Conservation (phyloP, 2,888 invertebrate species). For the Escarpia spicata region DNA sequence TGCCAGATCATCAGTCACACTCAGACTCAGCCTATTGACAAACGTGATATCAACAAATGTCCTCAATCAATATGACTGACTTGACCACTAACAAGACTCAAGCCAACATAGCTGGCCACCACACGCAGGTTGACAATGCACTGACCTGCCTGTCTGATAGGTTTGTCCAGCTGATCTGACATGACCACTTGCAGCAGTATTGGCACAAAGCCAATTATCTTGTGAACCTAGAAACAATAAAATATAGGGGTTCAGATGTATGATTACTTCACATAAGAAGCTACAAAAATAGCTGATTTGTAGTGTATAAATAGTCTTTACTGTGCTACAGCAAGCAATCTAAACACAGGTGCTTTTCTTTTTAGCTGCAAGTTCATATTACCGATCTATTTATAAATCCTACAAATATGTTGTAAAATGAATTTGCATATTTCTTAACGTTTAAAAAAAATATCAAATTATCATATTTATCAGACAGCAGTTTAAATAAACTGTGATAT, state of each 20-base stretch:
- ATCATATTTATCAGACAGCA: too few species aligned
- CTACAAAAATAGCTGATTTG: neutral
- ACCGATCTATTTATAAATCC: too few species aligned
- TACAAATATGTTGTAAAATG: too few species aligned
- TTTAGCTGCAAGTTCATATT: too few species aligned
- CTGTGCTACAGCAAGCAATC: too few species aligned
- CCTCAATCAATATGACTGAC: neutral
- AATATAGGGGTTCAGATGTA: neutral
- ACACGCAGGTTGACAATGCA: neutral
- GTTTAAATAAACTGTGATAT: too few species aligned
- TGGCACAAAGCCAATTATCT: constrained; percentile 96
- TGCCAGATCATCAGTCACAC: neutral
- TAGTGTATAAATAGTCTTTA: too few species aligned
- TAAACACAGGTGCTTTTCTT: too few species aligned
- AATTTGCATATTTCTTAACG: too few species aligned
- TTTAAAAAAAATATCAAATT: too few species aligned
- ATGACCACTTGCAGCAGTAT: constrained; percentile 92
- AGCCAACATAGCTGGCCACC: neutral
- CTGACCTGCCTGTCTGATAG: constrained; percentile 88
- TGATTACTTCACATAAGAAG: neutral
- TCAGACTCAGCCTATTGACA: neutral
- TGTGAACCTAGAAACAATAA: constrained; percentile 76
- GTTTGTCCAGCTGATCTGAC: constrained; percentile 85
- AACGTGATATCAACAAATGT: neutral
- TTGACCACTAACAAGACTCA: neutral